Base-by-base conservation (phyloP, 1,140 invertebrate species). In the Galendromus occidentalis region DNA sequence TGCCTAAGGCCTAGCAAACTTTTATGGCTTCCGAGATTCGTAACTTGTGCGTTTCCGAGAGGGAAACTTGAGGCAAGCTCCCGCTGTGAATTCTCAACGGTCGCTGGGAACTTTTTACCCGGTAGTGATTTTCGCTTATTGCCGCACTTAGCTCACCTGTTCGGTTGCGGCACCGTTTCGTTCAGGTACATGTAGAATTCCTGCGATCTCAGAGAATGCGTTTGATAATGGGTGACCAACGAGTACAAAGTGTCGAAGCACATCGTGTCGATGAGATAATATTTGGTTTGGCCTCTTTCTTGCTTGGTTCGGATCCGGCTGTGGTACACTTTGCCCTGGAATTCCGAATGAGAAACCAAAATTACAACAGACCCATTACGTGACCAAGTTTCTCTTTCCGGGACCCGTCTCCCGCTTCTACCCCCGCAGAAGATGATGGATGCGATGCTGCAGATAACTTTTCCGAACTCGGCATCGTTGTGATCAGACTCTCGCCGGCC, bases 81-180 rank as follows among this genome's bases (percentile, higher is more conserved):
- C n/a, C n/a, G n/a, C n/a, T n/a, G n/a, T n/a, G n/a, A n/a, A n/a
- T n/a, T n/a, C n/a, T n/a, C n/a, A n/a, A n/a, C n/a, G n/a, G n/a
- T n/a, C n/a, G n/a, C n/a, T n/a, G n/a, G n/a, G n/a, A n/a, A n/a
- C n/a, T n/a, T n/a, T n/a, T n/a, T n/a, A n/a, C n/a, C n/a, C n/a
- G n/a, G n/a, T n/a, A n/a, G n/a, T n/a, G n/a, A n/a, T n/a, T n/a
- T n/a, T n/a, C n/a, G n/a, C n/a, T n/a, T n/a, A n/a, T n/a, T n/a
- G n/a, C 33, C 33, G 4, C 33, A 4, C 33, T 6, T 6, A 39
- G 9, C 14, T 59, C 33, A 59, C 51, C 51, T 88, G 69, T 88
- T 88, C 14, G 90, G 88, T 75, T 96, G 91, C 1, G 92, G 92
- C 0, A 96, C 91, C 0, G 93, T 88, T 74, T 93, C 87, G 72